These are phyloP conservation scores for Stylophora pistillata DNA, from an alignment of 64 coral and sea anemone species.

Conservation along the genomic window DNA sequence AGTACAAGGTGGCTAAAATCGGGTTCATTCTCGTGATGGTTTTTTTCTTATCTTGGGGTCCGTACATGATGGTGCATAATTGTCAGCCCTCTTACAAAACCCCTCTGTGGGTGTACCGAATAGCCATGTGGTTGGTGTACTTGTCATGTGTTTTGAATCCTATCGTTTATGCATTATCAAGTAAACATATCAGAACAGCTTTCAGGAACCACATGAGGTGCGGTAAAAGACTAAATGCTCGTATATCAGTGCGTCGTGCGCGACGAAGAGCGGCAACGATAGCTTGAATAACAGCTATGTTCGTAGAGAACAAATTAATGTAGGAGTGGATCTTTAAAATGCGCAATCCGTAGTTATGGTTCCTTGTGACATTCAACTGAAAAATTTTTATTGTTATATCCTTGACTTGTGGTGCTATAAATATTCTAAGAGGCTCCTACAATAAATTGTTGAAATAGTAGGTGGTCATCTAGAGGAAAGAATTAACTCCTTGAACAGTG, in stretches of 20 bases:
- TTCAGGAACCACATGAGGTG: slow-evolving; percentile 59
- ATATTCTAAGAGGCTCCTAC: too few species aligned
- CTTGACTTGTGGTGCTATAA: too few species aligned
- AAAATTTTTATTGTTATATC: too few species aligned
- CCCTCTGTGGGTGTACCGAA: slow-evolving; percentile 64
- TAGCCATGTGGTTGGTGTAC: slow-evolving; percentile 87
- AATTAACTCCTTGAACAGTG: too few species aligned
- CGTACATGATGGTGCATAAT: slow-evolving; percentile 78
- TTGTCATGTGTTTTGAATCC: slow-evolving; percentile 78
- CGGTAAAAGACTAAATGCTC: neutral
- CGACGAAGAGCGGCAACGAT: neutral
- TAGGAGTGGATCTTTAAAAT: too few species aligned
- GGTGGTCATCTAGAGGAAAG: too few species aligned
- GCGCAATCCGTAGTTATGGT: too few species aligned
- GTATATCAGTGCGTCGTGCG: neutral
- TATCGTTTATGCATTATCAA: slow-evolving; percentile 81
- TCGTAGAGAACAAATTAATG: too few species aligned
- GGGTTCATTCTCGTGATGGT: slow-evolving; percentile 77
- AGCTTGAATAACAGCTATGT: too few species aligned
- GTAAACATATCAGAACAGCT: slow-evolving; percentile 78
- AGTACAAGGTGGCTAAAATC: slow-evolving; percentile 89
- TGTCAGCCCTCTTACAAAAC: slow-evolving; percentile 34
- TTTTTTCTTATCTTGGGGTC: slow-evolving; percentile 90
- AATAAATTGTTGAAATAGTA: too few species aligned
- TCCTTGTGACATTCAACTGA: too few species aligned